phyloP scores from a whole-genome alignment of 2,888 invertebrate genomes.

The Microplitis manilae region DNA sequence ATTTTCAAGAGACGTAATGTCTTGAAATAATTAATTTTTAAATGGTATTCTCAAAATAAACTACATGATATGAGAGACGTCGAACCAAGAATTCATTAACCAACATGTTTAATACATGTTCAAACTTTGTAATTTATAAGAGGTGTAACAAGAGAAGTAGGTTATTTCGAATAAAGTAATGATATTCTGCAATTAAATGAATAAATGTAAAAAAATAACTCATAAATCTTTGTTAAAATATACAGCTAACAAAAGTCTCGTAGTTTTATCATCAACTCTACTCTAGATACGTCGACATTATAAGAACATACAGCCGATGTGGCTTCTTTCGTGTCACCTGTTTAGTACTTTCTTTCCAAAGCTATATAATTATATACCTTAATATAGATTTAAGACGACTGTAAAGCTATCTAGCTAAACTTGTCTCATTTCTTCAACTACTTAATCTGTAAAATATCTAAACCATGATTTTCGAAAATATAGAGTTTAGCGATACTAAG shows the following conservation, averaged over 20 bases:
- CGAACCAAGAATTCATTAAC: no score
- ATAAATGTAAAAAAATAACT: background rate
- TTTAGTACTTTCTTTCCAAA: slow-evolving; percentile 38
- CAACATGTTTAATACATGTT: no score
- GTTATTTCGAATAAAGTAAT: background rate
- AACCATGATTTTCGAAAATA: slow-evolving; percentile 38
- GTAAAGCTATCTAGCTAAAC: background rate
- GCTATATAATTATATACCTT: background rate
- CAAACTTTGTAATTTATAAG: no score
- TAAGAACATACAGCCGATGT: slow-evolving; percentile 52
- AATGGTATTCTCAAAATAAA: no score
- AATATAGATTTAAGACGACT: slow-evolving; percentile 16
- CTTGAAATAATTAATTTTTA: no score
- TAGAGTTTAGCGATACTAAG: slow-evolving; percentile 22
- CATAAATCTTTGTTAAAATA: slow-evolving; percentile 31
- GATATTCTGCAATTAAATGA: slow-evolving; percentile 4
- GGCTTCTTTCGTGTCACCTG: slow-evolving; percentile 21
- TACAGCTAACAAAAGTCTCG: slow-evolving; percentile 46
- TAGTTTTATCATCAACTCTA: slow-evolving; percentile 53
- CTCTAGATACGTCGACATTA: slow-evolving; percentile 50
- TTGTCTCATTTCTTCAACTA: slow-evolving; percentile 3
- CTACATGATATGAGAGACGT: no score
- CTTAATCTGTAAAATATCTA: slow-evolving; percentile 14
- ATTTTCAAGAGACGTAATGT: no score
- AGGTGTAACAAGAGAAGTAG: no score